Conservation (phyloP, 2,888 invertebrate genomes). For the Salpingus planirostris region DNA sequence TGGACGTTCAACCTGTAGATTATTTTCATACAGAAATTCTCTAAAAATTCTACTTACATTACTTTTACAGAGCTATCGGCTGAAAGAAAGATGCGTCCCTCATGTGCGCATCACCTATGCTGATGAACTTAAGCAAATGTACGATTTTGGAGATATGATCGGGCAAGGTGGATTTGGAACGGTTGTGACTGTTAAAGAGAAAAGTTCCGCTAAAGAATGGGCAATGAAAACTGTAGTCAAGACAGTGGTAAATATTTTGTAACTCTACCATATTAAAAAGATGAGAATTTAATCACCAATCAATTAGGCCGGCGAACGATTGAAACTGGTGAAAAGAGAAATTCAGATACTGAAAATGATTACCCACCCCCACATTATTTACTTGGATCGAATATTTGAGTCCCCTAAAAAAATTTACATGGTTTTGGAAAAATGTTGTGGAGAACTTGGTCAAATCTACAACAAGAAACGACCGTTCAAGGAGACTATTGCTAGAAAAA, state of each 20-base stretch:
- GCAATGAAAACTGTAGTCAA: conserved; percentile 43
- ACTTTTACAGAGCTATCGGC: conserved; percentile 5
- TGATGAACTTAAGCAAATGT: conserved; percentile 31
- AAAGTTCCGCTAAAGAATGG: conserved; percentile 31
- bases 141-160: conserved; percentile 35
- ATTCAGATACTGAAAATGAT: conserved; percentile 48
- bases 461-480: conserved; percentile 31
- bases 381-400: conserved; percentile 46
- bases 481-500: conserved; percentile 33
- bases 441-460: conserved; percentile 41
- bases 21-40: too few species aligned
- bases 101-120: conserved; percentile 35
- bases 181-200: conserved; percentile 36
- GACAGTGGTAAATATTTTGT: conserved; percentile 23
- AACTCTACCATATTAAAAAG: neutral
- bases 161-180: conserved; percentile 41
- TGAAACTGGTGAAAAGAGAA: conserved; percentile 44
- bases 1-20: too few species aligned
- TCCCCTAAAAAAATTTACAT: conserved; percentile 47
- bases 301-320: conserved; percentile 19
- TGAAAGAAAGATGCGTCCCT: conserved; percentile 29
- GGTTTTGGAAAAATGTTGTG: conserved; percentile 46
- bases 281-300: conserved; percentile 3
- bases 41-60: neutral
- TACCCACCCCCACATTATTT: conserved; percentile 48